Conservation (phyloP, 2,888 invertebrate species). For the Ormyrus thymus region DNA sequence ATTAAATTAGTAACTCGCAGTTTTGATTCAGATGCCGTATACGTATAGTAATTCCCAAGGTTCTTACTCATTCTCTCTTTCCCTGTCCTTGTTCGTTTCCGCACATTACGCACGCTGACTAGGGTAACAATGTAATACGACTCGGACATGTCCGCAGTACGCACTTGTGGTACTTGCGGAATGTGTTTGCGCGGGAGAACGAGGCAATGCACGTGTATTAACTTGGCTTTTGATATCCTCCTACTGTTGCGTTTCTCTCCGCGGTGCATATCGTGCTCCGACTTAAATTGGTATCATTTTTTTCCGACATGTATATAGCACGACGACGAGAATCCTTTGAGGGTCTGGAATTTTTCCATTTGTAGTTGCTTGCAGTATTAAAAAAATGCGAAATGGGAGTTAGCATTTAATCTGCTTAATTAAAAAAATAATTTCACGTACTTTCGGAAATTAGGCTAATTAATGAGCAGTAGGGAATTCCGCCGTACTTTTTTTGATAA, state of each 20-base stretch:
- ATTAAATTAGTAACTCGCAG: too few relatives aligned
- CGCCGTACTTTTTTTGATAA: too few relatives aligned
- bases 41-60: neutral
- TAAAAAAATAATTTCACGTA: constrained; percentile 4
- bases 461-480: too few relatives aligned
- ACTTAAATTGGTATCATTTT: constrained; percentile 56
- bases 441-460: neutral
- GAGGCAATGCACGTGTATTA: constrained; percentile 58
- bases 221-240: constrained; percentile 63
- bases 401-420: constrained; percentile 30
- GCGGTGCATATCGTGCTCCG: constrained; percentile 1
- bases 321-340: constrained; percentile 12
- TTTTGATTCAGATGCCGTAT: too few relatives aligned
- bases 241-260: constrained; percentile 55
- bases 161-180: constrained; percentile 59
- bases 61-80: neutral
- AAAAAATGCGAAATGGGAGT: constrained; percentile 1
- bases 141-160: constrained; percentile 61
- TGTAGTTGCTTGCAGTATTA: too few relatives aligned
- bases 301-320: neutral
- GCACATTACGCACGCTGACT: constrained; percentile 66
- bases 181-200: constrained; percentile 54
- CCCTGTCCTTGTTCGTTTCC: constrained; percentile 46
- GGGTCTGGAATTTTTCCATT: constrained; percentile 31
- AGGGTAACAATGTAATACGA: constrained; percentile 66